A percentile compares a stretch with the other conserved stretches of the same genome.
phyloP scores from a whole-genome alignment of 2,888 invertebrate species.

The Digitonthophagus gazella region DNA sequence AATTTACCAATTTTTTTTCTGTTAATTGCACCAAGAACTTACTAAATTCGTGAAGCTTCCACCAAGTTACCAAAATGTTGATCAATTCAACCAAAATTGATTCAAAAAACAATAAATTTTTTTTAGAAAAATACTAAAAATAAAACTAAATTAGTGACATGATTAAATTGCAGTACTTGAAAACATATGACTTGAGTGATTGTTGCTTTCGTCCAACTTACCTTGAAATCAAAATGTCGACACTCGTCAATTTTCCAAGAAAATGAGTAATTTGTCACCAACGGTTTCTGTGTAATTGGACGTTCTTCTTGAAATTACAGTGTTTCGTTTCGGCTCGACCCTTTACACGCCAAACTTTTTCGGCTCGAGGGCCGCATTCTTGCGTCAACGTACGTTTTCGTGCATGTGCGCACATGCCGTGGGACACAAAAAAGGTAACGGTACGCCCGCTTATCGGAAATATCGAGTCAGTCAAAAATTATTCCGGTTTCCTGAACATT shows the following conservation, averaged over 20 bases:
- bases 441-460: conserved; percentile 15
- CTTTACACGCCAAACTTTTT: not conserved
- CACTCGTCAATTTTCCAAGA: not conserved
- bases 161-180: no score
- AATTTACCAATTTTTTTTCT: no score
- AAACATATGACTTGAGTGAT: not conserved
- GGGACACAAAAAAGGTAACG: conserved; percentile 12
- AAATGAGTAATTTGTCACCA: not conserved
- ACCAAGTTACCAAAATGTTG: no score
- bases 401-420: conserved; percentile 9
- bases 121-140: no score
- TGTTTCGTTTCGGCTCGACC: not conserved
- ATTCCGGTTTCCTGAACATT: conserved; percentile 6
- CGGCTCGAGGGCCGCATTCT: not conserved
- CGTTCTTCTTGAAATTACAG: not conserved
- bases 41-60: no score
- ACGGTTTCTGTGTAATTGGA: not conserved
- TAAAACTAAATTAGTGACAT: no score
- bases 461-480: conserved; percentile 19
- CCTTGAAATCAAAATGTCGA: not conserved
- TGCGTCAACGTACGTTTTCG: conserved; percentile 9
- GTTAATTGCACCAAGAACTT: no score
- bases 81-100: no score
- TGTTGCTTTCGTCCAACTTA: not conserved
- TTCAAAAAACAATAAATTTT: no score